Base-by-base conservation (phyloP, 1,140 invertebrate genomes). In the Drosophila pectinifera region DNA sequence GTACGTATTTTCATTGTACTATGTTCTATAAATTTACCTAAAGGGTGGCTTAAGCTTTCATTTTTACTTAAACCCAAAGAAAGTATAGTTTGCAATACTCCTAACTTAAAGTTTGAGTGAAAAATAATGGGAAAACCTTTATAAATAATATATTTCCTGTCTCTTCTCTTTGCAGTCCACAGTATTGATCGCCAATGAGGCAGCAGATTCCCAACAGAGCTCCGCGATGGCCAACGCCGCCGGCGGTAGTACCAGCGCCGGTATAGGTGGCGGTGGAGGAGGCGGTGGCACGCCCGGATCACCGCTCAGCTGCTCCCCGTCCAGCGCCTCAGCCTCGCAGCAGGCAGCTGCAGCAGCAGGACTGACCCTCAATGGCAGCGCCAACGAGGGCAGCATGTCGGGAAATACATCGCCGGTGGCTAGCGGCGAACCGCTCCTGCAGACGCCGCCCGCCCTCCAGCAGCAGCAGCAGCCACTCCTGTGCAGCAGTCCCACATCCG, bases 111-210 rank as follows among this genome's bases (percentile, higher is more conserved):
- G n/a, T n/a, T 10, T 0, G 2, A 13, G 3, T n/a, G n/a, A 11
- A 11, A 45, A 51, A 4, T 45, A 4, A 28, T 22, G 13, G 0
- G 22, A 24, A 34, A 1, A 24, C 2, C 22, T 26, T 18, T 14
- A 14, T 59, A 53, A 79, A 63, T 72, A 28, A 41, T 34, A 13
- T 38, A 8, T 54, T 54, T 59, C n/a, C 28, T 38, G n/a, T 57
- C 10, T 69, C 31, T 53, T 53, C 2, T 54, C 68, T 57, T 56
- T 73, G 36, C 78, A 92, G 91, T 91, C 91, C 67, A 92, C 91
- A 92, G 91, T 92, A 92, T 92, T 92, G 91, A 83, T 91, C 82
- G 85, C 85, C 85, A 90, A 63, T 68, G 84, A 89, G 68, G 80
- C 80, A 80, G 68, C 77, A 61, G 85, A 90, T 48, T 68, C 84